Conservation (phyloP, 2,797 vertebrate species). For the Spheniscus humboldti region DNA sequence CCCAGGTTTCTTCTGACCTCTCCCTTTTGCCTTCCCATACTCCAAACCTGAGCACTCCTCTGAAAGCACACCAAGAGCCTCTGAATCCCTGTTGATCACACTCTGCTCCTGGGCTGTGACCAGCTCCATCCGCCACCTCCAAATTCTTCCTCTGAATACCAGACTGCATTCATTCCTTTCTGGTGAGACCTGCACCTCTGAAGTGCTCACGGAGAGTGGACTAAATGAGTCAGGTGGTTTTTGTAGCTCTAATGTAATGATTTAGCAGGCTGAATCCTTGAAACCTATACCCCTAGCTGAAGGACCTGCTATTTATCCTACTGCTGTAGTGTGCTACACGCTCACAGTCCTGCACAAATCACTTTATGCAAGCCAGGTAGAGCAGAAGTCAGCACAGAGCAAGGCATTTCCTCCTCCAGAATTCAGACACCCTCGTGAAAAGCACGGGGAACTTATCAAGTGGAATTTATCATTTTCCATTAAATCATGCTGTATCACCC, state of each 20-base stretch:
- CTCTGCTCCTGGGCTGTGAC: neutral
- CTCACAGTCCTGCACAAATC: neutral
- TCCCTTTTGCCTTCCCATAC: neutral
- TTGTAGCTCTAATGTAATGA: accelerated
- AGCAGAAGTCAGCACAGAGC: neutral
- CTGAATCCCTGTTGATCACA: neutral
- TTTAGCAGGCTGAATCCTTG: neutral
- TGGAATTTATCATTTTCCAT: neutral
- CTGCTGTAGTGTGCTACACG: accelerated
- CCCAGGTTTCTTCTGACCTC: neutral
- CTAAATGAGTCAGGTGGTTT: neutral
- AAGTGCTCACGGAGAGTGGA: neutral
- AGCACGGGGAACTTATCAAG: neutral
- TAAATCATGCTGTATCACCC: neutral
- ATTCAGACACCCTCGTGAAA: neutral
- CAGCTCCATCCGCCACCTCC: accelerated
- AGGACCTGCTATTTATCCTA: neutral
- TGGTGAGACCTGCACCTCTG: neutral
- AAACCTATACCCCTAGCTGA: accelerated
- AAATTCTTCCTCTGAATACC: neutral
- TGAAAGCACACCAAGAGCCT: neutral
- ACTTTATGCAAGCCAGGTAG: accelerated
- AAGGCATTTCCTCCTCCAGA: neutral
- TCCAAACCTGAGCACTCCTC: neutral
- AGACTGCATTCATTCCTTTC: neutral